These are phyloP conservation scores for Muntiacus muntjak DNA, from an alignment of 2,113 vertebrate genomes.

Conservation along the genomic window DNA sequence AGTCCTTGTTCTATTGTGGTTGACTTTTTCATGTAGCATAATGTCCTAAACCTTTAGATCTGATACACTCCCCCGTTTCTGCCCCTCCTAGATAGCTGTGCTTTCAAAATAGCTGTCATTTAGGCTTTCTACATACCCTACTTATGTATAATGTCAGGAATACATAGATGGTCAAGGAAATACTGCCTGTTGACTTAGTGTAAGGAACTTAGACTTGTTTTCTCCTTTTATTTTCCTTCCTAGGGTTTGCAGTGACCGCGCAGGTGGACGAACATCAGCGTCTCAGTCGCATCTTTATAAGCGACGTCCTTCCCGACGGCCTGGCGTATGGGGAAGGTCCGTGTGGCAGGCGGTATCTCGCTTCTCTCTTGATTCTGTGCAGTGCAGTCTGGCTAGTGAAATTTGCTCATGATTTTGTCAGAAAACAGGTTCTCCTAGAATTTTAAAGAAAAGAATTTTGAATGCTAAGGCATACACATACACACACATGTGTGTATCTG, in stretches of 20 bases:
- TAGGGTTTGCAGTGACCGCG: conserved; percentile 92
- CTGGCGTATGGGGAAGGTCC: conserved; percentile 89
- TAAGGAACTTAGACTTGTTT: background rate
- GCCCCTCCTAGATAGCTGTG: background rate
- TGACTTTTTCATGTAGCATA: background rate
- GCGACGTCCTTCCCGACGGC: conserved; percentile 89
- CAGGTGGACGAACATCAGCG: conserved; percentile 85
- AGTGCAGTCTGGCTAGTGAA: background rate
- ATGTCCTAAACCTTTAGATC: background rate
- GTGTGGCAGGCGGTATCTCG: background rate
- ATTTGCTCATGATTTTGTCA: background rate
- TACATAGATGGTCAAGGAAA: background rate
- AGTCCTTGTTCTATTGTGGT: background rate
- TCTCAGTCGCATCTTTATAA: conserved; percentile 88
- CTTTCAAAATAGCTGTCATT: background rate
- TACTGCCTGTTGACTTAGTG: accelerated
- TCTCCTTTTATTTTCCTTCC: background rate
- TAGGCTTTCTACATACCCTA: background rate
- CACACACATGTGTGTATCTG: too few relatives aligned
- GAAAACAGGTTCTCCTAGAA: background rate
- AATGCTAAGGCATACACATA: background rate
- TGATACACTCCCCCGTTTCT: background rate
- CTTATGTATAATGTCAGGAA: background rate
- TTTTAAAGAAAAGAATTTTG: background rate
- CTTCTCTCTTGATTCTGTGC: background rate